Evolutionary conservation across 1,140 invertebrate genomes (phyloP), one percentile per base, ranked within the genome.

Genomic region (Condylostylus longicornis): DNA sequence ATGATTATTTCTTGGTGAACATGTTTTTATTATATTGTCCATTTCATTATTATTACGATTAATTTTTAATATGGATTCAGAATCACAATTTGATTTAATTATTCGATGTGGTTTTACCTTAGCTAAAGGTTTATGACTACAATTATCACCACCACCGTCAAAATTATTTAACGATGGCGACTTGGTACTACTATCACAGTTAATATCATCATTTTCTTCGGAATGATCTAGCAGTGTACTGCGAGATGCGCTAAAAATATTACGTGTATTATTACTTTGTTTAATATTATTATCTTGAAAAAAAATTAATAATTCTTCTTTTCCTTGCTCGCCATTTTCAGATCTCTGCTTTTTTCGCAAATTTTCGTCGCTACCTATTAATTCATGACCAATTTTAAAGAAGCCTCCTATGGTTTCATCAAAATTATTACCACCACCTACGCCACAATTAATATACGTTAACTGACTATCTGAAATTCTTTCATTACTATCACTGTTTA

Each of bases 181-280:
- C 25, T 10, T 35, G 21, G 9, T 33, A 17, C 49, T 51, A 47
- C 44, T 58, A 59, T 58, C 56, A 58, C 56, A 59, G 53, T 51
- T 56, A 43, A 47, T 59, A 53, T 58, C 54, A 43, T 50, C 48
- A n/a, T n/a, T n/a, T n/a, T n/a, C n/a, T 49, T 53, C 54, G 53
- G 53, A 57, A 51, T 58, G 57, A 49, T 60, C 57, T 42, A n/a
- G n/a, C n/a, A 60, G 49, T 38, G 56, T 59, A 46, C 48, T 60
- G 35, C 47, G 52, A 42, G 57, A 60, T 33, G 48, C 48, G 21
- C 21, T 25, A 12, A 23, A 18, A 47, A 50, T 27, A 54, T 49
- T 13, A 52, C 19, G 51, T 41, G 28, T 12, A 18, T 13, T 32
- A 8, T 15, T 32, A 15, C n/a, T 12, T 15, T 18, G 41, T 25